A percentile compares a stretch with the other conserved stretches of the same genome.
Conservation (phyloP, 2,888 invertebrate species). For the Tethea ocularis region DNA sequence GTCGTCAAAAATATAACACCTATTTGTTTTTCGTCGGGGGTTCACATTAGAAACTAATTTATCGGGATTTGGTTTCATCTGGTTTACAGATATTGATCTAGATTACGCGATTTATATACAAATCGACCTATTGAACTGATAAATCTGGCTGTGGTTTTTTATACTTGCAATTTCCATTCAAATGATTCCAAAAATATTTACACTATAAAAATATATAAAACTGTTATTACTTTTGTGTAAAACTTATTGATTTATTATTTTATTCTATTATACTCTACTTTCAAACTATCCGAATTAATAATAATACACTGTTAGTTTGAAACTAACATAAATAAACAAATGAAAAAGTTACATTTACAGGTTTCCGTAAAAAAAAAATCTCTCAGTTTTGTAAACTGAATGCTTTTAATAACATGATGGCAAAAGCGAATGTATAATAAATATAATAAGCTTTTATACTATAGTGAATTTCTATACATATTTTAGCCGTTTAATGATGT, state of each 20-base stretch:
- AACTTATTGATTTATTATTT: neutral
- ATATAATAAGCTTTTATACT: too few species aligned
- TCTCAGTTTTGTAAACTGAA: too few species aligned
- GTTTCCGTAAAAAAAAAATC: too few species aligned
- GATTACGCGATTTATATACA: constrained; percentile 7
- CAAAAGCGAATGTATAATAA: neutral
- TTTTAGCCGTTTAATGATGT: too few species aligned
- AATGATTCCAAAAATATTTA: neutral
- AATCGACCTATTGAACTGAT: constrained; percentile 5
- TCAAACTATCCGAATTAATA: neutral
- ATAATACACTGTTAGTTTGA: neutral
- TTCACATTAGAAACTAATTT: neutral
- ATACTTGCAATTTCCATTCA: neutral
- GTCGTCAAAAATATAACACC: too few species aligned
- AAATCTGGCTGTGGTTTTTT: constrained; percentile 1
- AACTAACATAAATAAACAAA: too few species aligned
- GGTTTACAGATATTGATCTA: constrained; percentile 6
- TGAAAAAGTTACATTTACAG: too few species aligned
- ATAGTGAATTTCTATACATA: too few species aligned
- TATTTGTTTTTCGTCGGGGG: too few species aligned
- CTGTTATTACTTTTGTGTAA: neutral
- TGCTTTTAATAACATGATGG: neutral
- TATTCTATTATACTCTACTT: too few species aligned
- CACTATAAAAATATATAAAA: neutral
- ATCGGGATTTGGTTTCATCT: neutral